These are phyloP conservation scores for Strongylocentrotus purpuratus DNA, from an alignment of 35 echinoderm and acorn worm species.

Conservation along the genomic window DNA sequence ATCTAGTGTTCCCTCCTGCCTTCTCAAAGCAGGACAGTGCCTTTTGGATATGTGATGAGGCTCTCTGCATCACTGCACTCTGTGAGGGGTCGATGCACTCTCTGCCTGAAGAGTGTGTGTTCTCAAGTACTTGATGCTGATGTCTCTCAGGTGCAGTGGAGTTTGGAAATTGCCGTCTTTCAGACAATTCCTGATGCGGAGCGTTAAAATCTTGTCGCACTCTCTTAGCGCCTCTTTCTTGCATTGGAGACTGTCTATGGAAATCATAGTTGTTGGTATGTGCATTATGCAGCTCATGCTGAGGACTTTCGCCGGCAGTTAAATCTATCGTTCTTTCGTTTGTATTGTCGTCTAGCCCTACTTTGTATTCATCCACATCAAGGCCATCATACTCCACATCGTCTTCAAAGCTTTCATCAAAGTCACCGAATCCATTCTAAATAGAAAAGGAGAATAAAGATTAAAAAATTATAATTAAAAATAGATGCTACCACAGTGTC, in stretches of 20 bases:
- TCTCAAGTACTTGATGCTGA: not conserved
- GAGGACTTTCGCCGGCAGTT: not conserved
- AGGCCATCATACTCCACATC: slow-evolving; percentile 20
- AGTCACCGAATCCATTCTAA: slow-evolving; percentile 26
- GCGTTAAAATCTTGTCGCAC: not conserved
- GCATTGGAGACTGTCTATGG: not conserved
- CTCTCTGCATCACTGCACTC: not conserved
- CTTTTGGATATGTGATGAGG: slow-evolving; percentile 12
- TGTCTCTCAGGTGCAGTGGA: not conserved
- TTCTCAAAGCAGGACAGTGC: slow-evolving; percentile 29
- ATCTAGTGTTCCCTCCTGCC: not conserved
- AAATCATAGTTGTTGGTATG: not conserved
- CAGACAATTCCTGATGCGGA: not conserved
- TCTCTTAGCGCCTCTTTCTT: not conserved
- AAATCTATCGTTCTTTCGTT: not conserved
- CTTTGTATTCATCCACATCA: slow-evolving; percentile 17
- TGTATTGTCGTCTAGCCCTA: not conserved
- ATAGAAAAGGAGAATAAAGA: not conserved
- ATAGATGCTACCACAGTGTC: too few species aligned
- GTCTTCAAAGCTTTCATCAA: slow-evolving; percentile 25
- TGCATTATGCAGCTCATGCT: not conserved
- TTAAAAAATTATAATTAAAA: not conserved
- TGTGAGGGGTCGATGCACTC: not conserved
- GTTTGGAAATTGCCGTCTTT: not conserved
- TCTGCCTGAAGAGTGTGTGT: not conserved